Conservation (phyloP, 53 echinoderm and acorn worm genomes). For the Glandiceps talaboti region DNA sequence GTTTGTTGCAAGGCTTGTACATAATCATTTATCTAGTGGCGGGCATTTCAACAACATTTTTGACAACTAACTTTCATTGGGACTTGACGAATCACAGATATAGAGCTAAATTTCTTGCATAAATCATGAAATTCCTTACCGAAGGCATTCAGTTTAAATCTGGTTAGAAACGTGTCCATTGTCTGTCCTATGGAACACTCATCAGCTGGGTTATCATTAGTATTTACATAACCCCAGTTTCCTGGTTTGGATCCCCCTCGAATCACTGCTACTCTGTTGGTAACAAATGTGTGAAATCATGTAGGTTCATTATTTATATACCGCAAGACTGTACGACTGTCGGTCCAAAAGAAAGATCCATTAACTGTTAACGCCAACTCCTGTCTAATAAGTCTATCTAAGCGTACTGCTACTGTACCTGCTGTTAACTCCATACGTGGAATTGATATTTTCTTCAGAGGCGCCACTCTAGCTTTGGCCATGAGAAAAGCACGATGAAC, state of each 20-base stretch:
- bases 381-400: conserved; percentile 31
- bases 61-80: no score
- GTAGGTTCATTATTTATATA: conserved; percentile 34
- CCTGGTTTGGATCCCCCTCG: conserved; percentile 9
- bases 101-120: no score
- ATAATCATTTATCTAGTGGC: no score
- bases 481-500: conserved; percentile 7
- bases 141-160: no score
- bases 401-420: conserved; percentile 30
- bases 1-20: no score
- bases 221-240: background rate
- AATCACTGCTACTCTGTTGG: conserved; percentile 39
- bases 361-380: no score
- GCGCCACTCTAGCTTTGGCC: conserved; percentile 43
- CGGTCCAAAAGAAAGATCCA: no score
- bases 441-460: conserved; percentile 13
- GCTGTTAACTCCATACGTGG: conserved; percentile 30
- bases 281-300: conserved; percentile 39
- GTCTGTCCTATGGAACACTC: background rate
- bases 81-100: no score
- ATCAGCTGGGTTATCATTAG: background rate
- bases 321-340: conserved; percentile 32
- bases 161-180: background rate
- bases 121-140: no score
- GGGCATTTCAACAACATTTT: no score